Base-by-base conservation (phyloP, 2,888 invertebrate species). In the Ecliptopera silaceata region DNA sequence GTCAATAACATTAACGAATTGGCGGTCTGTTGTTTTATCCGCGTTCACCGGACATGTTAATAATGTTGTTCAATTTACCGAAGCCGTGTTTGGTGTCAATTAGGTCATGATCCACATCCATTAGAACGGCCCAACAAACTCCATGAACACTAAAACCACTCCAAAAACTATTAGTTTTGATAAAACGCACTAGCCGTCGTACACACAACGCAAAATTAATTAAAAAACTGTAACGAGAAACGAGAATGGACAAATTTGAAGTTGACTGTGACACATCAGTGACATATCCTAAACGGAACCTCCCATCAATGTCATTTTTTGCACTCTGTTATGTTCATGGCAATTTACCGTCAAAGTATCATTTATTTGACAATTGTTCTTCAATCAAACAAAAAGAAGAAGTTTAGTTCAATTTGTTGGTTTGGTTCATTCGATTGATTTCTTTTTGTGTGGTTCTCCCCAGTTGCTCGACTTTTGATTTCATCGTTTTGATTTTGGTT, bases 71-170 rank as follows among this genome's bases (percentile, higher is more conserved):
- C 47, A 64, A 72, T 53, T 82, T 86, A 90, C 89, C 88, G 65
- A 87, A 77, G 63, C 76, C 81, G 64, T 84, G 82, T 71, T 85
- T 88, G 68, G 73, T 81, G 42, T 81, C 86, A 61, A 84, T 71
- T 43, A 86, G 70, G 64, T 86, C 80, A 15, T 50, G 49, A 69
- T 89, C 87, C 56, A 79, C 76, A 77, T 90, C 89, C 90, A 95
- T 95, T 66, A 59, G 66, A 59, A 61, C 55, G 57, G 56, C 50
- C 42, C 13, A 32, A 48, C 41, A 38, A n/a, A 12, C 64, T 13
- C 53, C 65, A 67, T 69, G 15, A 4, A 48, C 29, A 61, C 8
- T 44, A 45, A 53, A 46, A 31, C 8, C 38, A 55, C 42, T 29
- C 18, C 6, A 26, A 26, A 26, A 8, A 6, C 1, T 26, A 6